Conservation (phyloP, 2,888 invertebrate genomes). For the Dyspetes luteomarginatus region DNA sequence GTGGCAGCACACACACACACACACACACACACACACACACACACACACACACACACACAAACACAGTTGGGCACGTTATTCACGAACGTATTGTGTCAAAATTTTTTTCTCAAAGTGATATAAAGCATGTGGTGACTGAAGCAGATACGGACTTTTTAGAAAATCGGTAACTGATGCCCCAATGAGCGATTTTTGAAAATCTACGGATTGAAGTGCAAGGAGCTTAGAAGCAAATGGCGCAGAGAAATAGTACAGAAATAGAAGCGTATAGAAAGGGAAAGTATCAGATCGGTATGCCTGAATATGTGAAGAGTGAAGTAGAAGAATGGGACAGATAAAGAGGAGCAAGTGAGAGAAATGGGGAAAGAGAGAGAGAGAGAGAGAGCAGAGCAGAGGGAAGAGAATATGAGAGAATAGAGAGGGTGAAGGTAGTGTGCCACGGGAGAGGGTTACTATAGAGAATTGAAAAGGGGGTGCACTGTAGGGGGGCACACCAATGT, state of each 20-base stretch:
- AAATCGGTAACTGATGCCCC: not conserved
- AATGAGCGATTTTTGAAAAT: not conserved
- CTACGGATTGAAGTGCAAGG: constrained; percentile 1
- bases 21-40: not conserved
- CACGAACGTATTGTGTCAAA: not conserved
- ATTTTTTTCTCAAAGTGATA: not conserved
- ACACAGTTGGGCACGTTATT: not conserved
- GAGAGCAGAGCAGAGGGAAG: constrained; percentile 47
- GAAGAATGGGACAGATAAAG: constrained; percentile 57
- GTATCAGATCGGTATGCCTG: constrained; percentile 57
- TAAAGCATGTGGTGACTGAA: not conserved
- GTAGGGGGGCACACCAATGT: constrained; percentile 82
- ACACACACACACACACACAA: not conserved
- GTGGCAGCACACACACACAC: not conserved
- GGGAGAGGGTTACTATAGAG: constrained; percentile 73
- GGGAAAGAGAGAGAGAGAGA: constrained; percentile 44
- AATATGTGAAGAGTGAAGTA: constrained; percentile 25
- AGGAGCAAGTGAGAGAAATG: constrained; percentile 45
- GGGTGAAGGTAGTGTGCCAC: constrained; percentile 31
- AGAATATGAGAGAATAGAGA: constrained; percentile 36
- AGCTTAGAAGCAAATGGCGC: constrained; percentile 43
- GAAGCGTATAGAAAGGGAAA: constrained; percentile 57
- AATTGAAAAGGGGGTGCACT: constrained; percentile 71
- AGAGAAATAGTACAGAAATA: constrained; percentile 63
- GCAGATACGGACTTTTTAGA: constrained; percentile 5